Evolutionary conservation across 2,888 invertebrate genomes (phyloP).

Genomic region (Tachina fera): DNA sequence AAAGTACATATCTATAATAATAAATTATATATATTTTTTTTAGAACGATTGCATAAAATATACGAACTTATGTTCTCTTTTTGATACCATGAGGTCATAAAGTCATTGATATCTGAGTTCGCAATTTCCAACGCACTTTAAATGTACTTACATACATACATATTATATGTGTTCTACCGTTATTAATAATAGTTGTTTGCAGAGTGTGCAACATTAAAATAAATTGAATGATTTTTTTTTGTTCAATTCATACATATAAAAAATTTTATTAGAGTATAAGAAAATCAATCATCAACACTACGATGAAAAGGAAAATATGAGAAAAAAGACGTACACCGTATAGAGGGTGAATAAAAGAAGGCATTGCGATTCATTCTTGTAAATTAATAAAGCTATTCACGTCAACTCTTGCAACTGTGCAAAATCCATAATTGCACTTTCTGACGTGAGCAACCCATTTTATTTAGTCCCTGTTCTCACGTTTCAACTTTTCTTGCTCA

Average conservation of each 20-base stretch:
- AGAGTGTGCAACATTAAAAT: conserved; percentile 34
- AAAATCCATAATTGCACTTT: no score
- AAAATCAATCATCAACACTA: neutral
- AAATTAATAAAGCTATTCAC: no score
- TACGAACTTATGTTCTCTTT: conserved; percentile 18
- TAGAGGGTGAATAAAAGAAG: no score
- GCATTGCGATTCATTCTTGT: no score
- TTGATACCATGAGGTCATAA: conserved; percentile 46
- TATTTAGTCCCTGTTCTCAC: no score
- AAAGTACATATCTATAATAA: conserved; percentile 1
- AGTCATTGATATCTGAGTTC: conserved; percentile 53
- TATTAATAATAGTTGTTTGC: conserved; percentile 9
- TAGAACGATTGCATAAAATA: conserved; percentile 1
- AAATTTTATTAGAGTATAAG: neutral
- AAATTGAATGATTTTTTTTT: conserved; percentile 46
- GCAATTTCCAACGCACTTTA: conserved; percentile 41
- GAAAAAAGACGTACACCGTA: no score
- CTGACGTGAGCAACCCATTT: no score
- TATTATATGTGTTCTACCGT: neutral
- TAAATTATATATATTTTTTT: conserved; percentile 29
- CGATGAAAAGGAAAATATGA: neutral
- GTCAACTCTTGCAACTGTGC: no score
- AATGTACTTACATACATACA: neutral
- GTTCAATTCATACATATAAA: conserved; percentile 11
- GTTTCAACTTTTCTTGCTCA: no score